These are phyloP conservation scores for Venustaconcha ellipsiformis DNA, from an alignment of 1,140 invertebrate genomes.

Conservation along the genomic window DNA sequence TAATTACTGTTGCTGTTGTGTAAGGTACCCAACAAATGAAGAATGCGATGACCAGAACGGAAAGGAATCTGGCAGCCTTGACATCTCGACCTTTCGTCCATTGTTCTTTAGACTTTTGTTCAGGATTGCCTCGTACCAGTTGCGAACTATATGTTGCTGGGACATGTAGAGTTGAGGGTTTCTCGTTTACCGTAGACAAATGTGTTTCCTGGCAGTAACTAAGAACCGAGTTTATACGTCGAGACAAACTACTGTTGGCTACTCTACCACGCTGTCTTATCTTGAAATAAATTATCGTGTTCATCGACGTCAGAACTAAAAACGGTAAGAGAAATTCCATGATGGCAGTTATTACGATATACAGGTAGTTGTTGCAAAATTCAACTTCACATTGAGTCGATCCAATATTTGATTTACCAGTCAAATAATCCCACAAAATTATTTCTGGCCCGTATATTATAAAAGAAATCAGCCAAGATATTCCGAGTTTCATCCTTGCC, in stretches of 20 bases:
- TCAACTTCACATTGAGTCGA: conserved; percentile 46
- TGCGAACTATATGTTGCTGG: not conserved
- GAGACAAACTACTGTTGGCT: not conserved
- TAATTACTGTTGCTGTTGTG: conserved; percentile 41
- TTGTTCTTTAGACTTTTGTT: not conserved
- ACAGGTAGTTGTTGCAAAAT: conserved; percentile 39
- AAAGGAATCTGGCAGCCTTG: conserved; percentile 45
- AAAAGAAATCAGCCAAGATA: conserved; percentile 44
- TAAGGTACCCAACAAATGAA: conserved; percentile 47
- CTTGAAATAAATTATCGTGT: conserved; percentile 37
- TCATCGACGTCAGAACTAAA: conserved; percentile 31
- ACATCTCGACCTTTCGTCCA: conserved; percentile 15
- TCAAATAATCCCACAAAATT: conserved; percentile 50
- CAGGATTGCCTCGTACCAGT: not conserved
- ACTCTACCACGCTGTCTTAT: conserved; percentile 28
- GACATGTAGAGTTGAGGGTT: not conserved
- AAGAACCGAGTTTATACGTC: not conserved
- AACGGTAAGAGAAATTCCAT: conserved; percentile 50
- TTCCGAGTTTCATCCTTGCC: conserved; percentile 24
- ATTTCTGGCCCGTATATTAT: conserved; percentile 49
- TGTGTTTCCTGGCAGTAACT: not conserved
- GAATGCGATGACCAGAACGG: conserved; percentile 43
- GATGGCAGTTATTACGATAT: conserved; percentile 36
- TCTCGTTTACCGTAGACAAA: not conserved
- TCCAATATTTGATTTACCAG: conserved; percentile 27